These are phyloP conservation scores for Itoplectis maculator DNA, from an alignment of 2,888 invertebrate species.

Conservation along the genomic window DNA sequence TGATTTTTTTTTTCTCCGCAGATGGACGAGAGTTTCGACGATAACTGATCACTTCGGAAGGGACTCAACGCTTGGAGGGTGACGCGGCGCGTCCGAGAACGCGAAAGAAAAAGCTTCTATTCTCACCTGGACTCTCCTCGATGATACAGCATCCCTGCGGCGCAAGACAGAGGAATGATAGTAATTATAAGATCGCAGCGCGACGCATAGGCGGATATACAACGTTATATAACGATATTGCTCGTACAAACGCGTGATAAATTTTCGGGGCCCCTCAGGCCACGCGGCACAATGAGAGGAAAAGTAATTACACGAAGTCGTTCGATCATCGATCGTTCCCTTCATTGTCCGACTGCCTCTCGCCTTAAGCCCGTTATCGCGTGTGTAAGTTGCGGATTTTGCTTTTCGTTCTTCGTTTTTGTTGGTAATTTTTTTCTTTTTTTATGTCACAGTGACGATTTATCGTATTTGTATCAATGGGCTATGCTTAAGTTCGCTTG, in stretches of 20 bases:
- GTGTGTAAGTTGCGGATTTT: neutral
- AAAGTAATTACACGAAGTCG: constrained; percentile 26
- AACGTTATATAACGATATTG: constrained; percentile 75
- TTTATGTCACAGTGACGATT: constrained; percentile 37
- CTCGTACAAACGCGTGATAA: constrained; percentile 74
- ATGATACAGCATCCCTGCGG: constrained; percentile 22
- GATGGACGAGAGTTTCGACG: neutral
- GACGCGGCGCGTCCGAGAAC: neutral
- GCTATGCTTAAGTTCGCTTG: constrained; percentile 38
- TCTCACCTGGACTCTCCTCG: constrained; percentile 26
- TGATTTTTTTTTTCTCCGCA: neutral
- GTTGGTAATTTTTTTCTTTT: constrained; percentile 21
- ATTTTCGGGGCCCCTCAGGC: constrained; percentile 56
- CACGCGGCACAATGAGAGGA: constrained; percentile 44
- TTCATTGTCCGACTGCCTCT: constrained; percentile 19
- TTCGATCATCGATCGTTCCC: neutral
- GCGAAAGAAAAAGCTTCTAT: constrained; percentile 14
- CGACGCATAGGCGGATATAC: constrained; percentile 73
- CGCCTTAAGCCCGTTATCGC: constrained; percentile 23
- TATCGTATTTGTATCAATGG: constrained; percentile 39
- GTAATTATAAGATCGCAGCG: constrained; percentile 72
- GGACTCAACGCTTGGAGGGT: neutral
- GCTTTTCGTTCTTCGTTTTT: constrained; percentile 38
- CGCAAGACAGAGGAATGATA: constrained; percentile 63
- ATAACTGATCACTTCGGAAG: neutral